A percentile compares a stretch with the other conserved stretches of the same genome.
These are phyloP conservation scores for Morelia viridis DNA, from an alignment of 2,797 vertebrate genomes.

Conservation along the genomic window DNA sequence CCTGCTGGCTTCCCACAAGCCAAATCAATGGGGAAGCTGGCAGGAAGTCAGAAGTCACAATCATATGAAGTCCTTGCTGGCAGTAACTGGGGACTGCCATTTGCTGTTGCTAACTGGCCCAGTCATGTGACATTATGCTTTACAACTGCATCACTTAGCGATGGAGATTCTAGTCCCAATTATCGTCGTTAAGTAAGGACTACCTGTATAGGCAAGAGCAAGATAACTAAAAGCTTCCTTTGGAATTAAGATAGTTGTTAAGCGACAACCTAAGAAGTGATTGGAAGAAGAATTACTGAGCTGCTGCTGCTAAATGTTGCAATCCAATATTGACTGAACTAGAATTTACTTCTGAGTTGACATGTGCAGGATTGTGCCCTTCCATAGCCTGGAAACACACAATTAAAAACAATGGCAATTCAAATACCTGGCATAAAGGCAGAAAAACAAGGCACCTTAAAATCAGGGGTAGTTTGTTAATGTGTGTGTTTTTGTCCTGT, in stretches of 20 bases:
- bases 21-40: neutral
- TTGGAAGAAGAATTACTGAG: neutral
- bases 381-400: neutral
- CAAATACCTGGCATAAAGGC: neutral
- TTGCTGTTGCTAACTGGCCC: neutral
- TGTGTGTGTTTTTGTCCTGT: neutral
- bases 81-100: neutral
- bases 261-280: neutral
- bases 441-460: neutral
- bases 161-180: neutral
- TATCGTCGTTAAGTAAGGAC: neutral
- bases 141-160: neutral
- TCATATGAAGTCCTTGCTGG: neutral
- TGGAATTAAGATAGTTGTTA: neutral
- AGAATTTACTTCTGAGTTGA: neutral
- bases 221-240: neutral
- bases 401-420: neutral
- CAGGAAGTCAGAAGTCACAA: neutral
- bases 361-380: neutral
- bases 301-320: neutral
- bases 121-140: neutral
- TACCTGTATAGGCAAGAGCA: neutral
- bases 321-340: neutral
- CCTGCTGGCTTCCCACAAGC: neutral
- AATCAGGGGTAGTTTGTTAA: neutral